Base-by-base conservation (phyloP, 2,113 vertebrate species). In the Vimba vimba region DNA sequence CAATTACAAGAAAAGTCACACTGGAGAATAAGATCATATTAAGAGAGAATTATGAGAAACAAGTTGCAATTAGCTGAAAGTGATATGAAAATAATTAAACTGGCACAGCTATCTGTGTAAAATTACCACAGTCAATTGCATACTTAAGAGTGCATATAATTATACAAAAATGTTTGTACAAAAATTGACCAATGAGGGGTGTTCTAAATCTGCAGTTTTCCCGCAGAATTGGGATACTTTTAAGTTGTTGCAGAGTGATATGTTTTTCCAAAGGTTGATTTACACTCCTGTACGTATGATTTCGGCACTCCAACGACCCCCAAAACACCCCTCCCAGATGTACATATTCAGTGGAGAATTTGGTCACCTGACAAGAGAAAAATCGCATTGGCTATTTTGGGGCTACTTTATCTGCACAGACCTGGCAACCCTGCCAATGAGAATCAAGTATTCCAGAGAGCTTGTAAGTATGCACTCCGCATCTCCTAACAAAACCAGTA, bases 401-500 rank as follows among this genome's bases (percentile, higher is more conserved):
- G 50, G 13, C 50, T 52, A 52, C 13, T 52, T 50, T 52, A 23
- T 8, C 6, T 1, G 21, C 57, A 21, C 2, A 60, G 21, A 52
- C 50, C 13, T 52, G 50, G 50, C 50, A 52, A 5, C 50, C 50
- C 50, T 23, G 55, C 7, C 21, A 57, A 23, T 23, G 19, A 57
- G 55, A 57, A 57, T 57, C 19, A 57, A 57, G 55, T 47, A 75
- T 47, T 27, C 43, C 43, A 74, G 9, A 43, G 19, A 73, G 43
- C 33, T 3, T 47, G 71, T 71, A 73, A 45, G 12, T 25, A 17
- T 47, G 50, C 2, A 45, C 23, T n/a, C 11, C 15, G 23, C 69
- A 39, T 78, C 55, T 57, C 10, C 50, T 78, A 25, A 62, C 15
- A 79, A 78, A 78, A n/a, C 52, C 19, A 78, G 57, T 57, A 45